phyloP scores from a whole-genome alignment of 53 echinoderm and acorn worm species.

The Holothuria leucospilota region DNA sequence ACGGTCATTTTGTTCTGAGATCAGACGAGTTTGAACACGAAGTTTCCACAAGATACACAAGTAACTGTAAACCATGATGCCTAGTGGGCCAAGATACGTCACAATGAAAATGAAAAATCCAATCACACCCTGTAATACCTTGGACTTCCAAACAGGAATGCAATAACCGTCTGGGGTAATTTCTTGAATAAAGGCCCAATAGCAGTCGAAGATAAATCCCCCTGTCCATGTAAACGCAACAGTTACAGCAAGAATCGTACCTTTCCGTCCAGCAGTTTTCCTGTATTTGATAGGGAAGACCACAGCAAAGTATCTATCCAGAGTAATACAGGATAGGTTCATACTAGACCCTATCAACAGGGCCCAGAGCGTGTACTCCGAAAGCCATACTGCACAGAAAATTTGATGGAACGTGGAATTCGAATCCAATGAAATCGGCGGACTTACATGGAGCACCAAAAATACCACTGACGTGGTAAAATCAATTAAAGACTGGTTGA shows the following conservation, averaged over 20 bases:
- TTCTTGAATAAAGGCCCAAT: constrained; percentile 83
- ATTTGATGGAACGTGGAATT: constrained; percentile 55
- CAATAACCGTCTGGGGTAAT: constrained; percentile 55
- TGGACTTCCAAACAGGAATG: constrained; percentile 64
- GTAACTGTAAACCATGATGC: constrained; percentile 80
- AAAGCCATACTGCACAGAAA: constrained; percentile 84
- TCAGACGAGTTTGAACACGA: constrained; percentile 39
- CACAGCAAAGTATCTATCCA: constrained; percentile 87
- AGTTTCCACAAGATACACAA: constrained; percentile 73
- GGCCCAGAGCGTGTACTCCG: constrained; percentile 89
- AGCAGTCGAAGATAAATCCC: constrained; percentile 82
- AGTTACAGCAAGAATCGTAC: constrained; percentile 51
- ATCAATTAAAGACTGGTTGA: constrained; percentile 91
- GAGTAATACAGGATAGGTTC: constrained; percentile 80
- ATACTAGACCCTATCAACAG: constrained; percentile 82
- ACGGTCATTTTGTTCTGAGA: background rate
- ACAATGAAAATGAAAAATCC: constrained; percentile 85
- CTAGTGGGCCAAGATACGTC: constrained; percentile 78
- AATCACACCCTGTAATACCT: constrained; percentile 58
- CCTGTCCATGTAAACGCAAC: constrained; percentile 59
- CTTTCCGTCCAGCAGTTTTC: constrained; percentile 61
- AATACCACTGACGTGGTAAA: constrained; percentile 80
- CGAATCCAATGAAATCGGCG: constrained; percentile 50
- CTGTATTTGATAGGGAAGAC: constrained; percentile 74
- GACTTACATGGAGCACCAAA: constrained; percentile 72